Evolutionary conservation across 2,113 vertebrate species (phyloP), one percentile per base, ranked within the genome.

Genomic region (Eulemur rufifrons): DNA sequence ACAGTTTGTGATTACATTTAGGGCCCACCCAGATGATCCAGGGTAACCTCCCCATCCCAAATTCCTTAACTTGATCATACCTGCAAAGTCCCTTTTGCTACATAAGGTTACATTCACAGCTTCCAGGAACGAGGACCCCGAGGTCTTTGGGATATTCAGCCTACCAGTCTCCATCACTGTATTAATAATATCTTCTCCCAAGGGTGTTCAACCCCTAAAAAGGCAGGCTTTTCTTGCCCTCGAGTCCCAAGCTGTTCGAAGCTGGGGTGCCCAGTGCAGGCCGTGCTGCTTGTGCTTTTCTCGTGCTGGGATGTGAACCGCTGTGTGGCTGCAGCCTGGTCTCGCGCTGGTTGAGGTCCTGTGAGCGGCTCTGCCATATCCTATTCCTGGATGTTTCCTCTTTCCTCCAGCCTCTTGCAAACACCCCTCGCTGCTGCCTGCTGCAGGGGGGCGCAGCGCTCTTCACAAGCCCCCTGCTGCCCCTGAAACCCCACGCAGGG

Each of bases 331-430:
- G 32, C 56, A 64, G 37, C 37, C 23, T 13, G 15, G 25, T 52
- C 6, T 20, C 54, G 32, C 1, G 0, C 7, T 13, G 27, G 4
- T 20, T 50, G 14, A 56, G 2, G 5, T 52, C 9, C 17, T 34
- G 1, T 25, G 1, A 8, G 9, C 34, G 14, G 20, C 47, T 94
- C 42, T 25, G 17, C 47, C 27, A 2, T 4, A 7, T 25, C 39
- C 32, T 23, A 8, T 27, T 13, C 50, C 17, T 45, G 45, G 73
- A 8, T 34, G 23, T 27, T 10, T 50, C 50, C 32, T 42, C 32
- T 37, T 66, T 56, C n/a, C 66, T 34, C 37, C 32, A 66, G 64
- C 11, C 14, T 61, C 50, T 3, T 25, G 29, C 6, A 27, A n/a
- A 34, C 21, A 18, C 5, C 14, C 73, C 64, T 20, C 2, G 2